Percentiles rank a stretch among this genome's conserved stretches.
Conservation (phyloP, 1,140 invertebrate genomes). For the Caerostris extrusa region DNA sequence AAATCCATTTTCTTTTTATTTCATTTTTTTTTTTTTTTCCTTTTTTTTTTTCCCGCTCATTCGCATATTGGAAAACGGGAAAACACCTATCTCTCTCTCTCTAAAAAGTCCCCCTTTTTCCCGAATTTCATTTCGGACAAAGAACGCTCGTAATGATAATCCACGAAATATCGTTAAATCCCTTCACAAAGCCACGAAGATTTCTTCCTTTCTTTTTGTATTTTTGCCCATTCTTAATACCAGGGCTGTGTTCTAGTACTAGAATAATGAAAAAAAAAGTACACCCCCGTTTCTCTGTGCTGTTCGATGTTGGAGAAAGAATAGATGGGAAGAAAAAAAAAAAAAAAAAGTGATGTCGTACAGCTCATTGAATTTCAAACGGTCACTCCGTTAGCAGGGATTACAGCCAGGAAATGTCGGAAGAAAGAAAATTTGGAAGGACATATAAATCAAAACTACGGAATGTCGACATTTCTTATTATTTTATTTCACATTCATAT, state of each 20-base stretch:
- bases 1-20: background rate
- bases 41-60: background rate
- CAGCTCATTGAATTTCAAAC: constrained; percentile 75
- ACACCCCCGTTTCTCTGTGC: background rate
- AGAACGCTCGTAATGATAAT: constrained; percentile 63
- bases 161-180: constrained; percentile 65
- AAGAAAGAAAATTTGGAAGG: constrained; percentile 10
- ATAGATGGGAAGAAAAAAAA: background rate
- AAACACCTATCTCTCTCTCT: background rate
- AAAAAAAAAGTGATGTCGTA: background rate
- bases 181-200: constrained; percentile 25
- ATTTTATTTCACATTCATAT: background rate
- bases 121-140: constrained; percentile 48
- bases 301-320: constrained; percentile 53
- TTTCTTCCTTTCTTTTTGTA: background rate
- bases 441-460: constrained; percentile 38
- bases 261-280: constrained; percentile 48
- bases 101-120: background rate
- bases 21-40: background rate
- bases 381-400: constrained; percentile 54
- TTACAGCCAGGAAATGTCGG: background rate
- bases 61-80: constrained; percentile 40
- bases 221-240: constrained; percentile 27
- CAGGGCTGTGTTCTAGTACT: constrained; percentile 54
- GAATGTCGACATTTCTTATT: background rate